phyloP scores from a whole-genome alignment of 1,140 invertebrate genomes.

The Brachionus calyciflorus region DNA sequence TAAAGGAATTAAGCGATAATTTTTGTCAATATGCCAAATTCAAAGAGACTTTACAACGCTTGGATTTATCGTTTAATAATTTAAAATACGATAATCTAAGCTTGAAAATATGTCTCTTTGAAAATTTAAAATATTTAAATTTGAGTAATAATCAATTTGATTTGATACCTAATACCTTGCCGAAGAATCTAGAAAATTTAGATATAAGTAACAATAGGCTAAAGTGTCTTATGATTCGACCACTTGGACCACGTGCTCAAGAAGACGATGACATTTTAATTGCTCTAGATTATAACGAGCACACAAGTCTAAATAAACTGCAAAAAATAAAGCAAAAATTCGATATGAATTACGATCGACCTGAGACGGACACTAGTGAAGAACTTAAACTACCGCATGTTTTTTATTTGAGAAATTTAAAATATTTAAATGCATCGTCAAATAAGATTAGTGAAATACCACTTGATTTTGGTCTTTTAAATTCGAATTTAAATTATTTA shows the following conservation, averaged over 20 bases:
- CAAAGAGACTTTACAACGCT: neutral
- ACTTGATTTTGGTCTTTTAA: slow-evolving; percentile 22
- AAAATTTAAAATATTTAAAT: neutral
- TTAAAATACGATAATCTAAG: neutral
- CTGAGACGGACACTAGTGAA: slow-evolving; percentile 14
- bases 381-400: slow-evolving; percentile 11
- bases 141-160: neutral
- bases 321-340: slow-evolving; percentile 10
- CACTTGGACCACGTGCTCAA: neutral
- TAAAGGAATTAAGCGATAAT: neutral
- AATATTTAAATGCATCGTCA: neutral
- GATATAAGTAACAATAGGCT: neutral
- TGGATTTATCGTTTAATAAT: neutral
- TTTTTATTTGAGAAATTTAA: slow-evolving; percentile 16
- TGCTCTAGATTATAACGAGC: neutral
- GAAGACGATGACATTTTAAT: slow-evolving; percentile 20
- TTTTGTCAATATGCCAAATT: slow-evolving; percentile 29
- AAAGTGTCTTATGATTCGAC: neutral
- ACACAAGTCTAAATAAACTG: neutral
- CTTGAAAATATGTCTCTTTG: slow-evolving; percentile 6
- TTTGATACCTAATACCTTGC: slow-evolving; percentile 17
- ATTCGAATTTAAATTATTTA: slow-evolving; percentile 8
- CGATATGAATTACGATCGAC: neutral
- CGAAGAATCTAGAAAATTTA: neutral
- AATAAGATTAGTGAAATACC: slow-evolving; percentile 6